These are phyloP conservation scores for Nyctibius grandis DNA, from an alignment of 2,797 vertebrate genomes.

Conservation along the genomic window DNA sequence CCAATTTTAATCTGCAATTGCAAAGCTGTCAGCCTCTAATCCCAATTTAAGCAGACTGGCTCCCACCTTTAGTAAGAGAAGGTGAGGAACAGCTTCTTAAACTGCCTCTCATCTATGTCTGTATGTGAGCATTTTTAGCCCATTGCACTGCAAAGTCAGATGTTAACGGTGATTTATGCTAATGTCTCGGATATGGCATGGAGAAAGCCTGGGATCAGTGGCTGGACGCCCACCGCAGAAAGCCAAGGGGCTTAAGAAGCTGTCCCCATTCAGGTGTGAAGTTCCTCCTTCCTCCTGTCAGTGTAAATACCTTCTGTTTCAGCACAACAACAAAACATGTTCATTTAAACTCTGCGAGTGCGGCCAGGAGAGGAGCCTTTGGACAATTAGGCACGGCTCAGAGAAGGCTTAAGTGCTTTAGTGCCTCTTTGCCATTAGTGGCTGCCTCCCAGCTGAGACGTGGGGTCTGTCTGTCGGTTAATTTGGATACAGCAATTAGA, in stretches of 20 bases:
- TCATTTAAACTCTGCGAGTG: background rate
- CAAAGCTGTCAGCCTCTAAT: background rate
- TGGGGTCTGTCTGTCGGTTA: background rate
- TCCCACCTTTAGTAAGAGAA: background rate
- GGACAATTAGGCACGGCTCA: background rate
- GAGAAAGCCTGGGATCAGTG: background rate
- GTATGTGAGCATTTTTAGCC: fast-evolving
- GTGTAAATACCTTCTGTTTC: background rate
- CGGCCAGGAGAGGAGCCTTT: background rate
- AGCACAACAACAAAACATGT: background rate
- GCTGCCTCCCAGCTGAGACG: background rate
- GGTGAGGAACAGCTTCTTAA: background rate
- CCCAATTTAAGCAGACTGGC: background rate
- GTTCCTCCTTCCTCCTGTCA: background rate
- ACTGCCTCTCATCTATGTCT: background rate
- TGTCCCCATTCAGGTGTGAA: background rate
- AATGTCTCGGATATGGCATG: fast-evolving
- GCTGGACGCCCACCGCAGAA: fast-evolving
- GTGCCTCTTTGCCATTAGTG: background rate
- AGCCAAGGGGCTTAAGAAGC: background rate
- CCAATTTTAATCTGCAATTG: background rate
- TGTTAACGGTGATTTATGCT: background rate
- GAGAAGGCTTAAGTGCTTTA: conserved; percentile 7
- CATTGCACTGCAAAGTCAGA: background rate
- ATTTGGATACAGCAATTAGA: conserved; percentile 10